Evolutionary conservation across 1,140 invertebrate species (phyloP).

Genomic region (Babylonia areolata): DNA sequence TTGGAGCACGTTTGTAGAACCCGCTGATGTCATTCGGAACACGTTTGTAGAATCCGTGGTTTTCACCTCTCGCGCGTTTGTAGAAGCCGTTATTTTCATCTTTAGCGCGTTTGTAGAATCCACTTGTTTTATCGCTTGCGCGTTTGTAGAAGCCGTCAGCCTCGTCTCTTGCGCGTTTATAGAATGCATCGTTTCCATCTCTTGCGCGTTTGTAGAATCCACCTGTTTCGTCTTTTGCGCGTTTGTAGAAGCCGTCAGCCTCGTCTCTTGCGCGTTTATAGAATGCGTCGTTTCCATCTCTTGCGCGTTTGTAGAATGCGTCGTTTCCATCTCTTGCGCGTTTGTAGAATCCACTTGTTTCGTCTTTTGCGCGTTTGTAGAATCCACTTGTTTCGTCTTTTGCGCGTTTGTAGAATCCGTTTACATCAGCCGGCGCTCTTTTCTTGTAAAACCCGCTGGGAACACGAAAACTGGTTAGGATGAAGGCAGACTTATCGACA

Average conservation of each 20-base stretch:
- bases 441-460: conserved; percentile 33
- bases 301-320: conserved; percentile 24
- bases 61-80: not conserved
- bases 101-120: conserved; percentile 28
- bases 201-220: conserved; percentile 33
- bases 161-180: conserved; percentile 24
- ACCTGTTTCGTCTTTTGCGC: conserved; percentile 1
- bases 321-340: not conserved
- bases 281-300: not conserved
- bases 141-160: conserved; percentile 28
- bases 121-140: not conserved
- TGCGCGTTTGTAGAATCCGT: conserved; percentile 25
- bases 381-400: not conserved
- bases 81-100: conserved; percentile 27
- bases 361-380: conserved; percentile 1
- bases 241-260: conserved; percentile 26
- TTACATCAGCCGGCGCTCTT: not conserved
- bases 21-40: not conserved
- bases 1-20: too few species aligned
- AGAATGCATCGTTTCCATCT: conserved; percentile 2
- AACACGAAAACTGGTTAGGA: not conserved
- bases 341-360: conserved; percentile 36
- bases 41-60: conserved; percentile 27
- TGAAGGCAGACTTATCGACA: not conserved
- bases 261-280: conserved; percentile 30